phyloP scores from a whole-genome alignment of 2,797 vertebrate genomes.

The Ceryle rudis region DNA sequence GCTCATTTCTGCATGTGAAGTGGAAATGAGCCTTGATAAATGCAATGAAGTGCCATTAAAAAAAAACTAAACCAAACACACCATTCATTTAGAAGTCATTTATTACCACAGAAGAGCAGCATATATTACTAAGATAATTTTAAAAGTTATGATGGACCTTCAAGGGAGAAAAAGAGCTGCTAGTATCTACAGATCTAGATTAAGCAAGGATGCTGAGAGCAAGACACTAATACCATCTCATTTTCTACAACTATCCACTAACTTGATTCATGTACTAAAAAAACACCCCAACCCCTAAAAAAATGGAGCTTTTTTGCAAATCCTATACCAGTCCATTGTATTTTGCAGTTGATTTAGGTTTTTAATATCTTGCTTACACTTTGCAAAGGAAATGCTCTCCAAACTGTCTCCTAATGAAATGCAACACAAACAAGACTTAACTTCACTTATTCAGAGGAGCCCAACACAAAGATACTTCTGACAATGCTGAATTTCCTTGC shows the following conservation, averaged over 20 bases:
- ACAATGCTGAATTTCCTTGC: neutral
- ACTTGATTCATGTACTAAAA: neutral
- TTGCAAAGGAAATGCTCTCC: neutral
- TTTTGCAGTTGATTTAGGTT: neutral
- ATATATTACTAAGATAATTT: neutral
- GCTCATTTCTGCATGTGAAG: neutral
- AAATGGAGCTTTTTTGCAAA: neutral
- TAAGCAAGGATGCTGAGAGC: neutral
- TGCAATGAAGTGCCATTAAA: neutral
- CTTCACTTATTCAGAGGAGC: neutral
- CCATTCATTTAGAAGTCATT: neutral
- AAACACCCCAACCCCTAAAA: neutral
- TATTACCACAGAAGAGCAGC: neutral
- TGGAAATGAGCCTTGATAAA: neutral
- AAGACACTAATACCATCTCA: neutral
- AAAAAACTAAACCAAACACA: accelerated
- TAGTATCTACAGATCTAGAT: neutral
- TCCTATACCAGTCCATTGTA: neutral
- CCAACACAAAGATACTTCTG: neutral
- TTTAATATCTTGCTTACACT: neutral
- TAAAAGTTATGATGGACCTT: neutral
- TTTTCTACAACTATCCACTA: neutral
- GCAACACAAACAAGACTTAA: neutral
- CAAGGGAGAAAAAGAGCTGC: neutral
- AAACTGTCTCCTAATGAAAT: neutral